phyloP scores from a whole-genome alignment of 2,888 invertebrate species.

The Nezara viridula region DNA sequence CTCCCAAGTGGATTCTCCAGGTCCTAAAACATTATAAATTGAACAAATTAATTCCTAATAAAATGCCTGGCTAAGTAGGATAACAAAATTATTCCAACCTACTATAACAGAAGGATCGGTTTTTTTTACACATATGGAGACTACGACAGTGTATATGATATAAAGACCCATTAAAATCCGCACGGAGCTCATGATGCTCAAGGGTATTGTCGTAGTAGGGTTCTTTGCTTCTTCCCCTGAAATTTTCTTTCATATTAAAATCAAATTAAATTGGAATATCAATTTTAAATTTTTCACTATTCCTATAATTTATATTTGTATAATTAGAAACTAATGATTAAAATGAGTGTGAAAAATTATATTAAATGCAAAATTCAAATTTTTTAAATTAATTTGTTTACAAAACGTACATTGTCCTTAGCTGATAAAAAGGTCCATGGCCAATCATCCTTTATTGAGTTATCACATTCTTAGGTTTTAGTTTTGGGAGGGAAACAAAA shows the following conservation, averaged over 20 bases:
- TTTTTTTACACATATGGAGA: not conserved
- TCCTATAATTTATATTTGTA: too few relatives aligned
- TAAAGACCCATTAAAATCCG: not conserved
- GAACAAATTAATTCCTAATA: not conserved
- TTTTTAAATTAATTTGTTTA: too few relatives aligned
- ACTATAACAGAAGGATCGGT: not conserved
- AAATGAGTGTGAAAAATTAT: too few relatives aligned
- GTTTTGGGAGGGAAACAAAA: too few relatives aligned
- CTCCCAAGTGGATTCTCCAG: not conserved
- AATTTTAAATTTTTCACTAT: too few relatives aligned
- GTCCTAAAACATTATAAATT: not conserved
- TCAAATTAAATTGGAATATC: not conserved
- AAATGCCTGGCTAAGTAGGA: not conserved
- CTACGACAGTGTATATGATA: not conserved
- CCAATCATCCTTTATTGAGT: too few relatives aligned
- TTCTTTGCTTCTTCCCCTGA: slow-evolving; percentile 16
- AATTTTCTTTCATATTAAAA: not conserved
- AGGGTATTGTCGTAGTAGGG: not conserved
- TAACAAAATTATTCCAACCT: not conserved
- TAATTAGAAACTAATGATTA: too few relatives aligned
- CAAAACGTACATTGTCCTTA: too few relatives aligned
- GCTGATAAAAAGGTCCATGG: too few relatives aligned
- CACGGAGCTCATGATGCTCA: not conserved
- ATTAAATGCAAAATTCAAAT: too few relatives aligned
- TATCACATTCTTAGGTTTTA: too few relatives aligned